Conservation (phyloP, 2,888 invertebrate species). For the Conchocele bisecta region DNA sequence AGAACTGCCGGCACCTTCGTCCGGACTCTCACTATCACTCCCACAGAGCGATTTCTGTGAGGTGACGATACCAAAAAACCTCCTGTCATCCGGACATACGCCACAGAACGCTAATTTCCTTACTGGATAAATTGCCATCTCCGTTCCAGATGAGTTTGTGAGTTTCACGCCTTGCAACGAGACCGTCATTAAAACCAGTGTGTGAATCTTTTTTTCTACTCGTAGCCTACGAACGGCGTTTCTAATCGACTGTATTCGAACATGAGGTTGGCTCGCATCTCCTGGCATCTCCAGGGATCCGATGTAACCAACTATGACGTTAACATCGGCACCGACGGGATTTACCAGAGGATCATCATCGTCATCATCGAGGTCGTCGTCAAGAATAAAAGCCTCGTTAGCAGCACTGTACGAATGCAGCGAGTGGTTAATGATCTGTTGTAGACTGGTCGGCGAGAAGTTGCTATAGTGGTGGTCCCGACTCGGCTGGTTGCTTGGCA, state of each 20-base stretch:
- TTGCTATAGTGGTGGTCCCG: constrained; percentile 52
- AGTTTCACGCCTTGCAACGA: constrained; percentile 88
- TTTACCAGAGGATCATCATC: constrained; percentile 58
- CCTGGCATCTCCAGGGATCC: constrained; percentile 97
- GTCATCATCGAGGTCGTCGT: constrained; percentile 61
- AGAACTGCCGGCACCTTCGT: constrained; percentile 86
- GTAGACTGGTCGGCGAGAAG: constrained; percentile 55
- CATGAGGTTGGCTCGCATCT: constrained; percentile 79
- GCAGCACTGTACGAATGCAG: constrained; percentile 63
- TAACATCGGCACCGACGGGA: constrained; percentile 47
- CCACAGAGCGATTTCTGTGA: constrained; percentile 78
- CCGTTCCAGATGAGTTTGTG: constrained; percentile 90
- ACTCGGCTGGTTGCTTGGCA: constrained; percentile 16
- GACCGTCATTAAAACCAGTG: constrained; percentile 93
- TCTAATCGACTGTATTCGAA: constrained; percentile 88
- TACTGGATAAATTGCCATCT: constrained; percentile 93
- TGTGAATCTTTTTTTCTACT: constrained; percentile 91
- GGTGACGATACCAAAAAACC: constrained; percentile 96
- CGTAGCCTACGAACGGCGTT: constrained; percentile 94
- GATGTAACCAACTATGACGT: constrained; percentile 90
- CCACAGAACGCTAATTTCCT: constrained; percentile 94
- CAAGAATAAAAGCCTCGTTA: constrained; percentile 66
- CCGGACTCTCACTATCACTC: constrained; percentile 68
- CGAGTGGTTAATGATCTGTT: constrained; percentile 60
- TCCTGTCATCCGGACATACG: constrained; percentile 93